Conservation (phyloP, 2,797 vertebrate genomes). For the Acanthurus lineatus region DNA sequence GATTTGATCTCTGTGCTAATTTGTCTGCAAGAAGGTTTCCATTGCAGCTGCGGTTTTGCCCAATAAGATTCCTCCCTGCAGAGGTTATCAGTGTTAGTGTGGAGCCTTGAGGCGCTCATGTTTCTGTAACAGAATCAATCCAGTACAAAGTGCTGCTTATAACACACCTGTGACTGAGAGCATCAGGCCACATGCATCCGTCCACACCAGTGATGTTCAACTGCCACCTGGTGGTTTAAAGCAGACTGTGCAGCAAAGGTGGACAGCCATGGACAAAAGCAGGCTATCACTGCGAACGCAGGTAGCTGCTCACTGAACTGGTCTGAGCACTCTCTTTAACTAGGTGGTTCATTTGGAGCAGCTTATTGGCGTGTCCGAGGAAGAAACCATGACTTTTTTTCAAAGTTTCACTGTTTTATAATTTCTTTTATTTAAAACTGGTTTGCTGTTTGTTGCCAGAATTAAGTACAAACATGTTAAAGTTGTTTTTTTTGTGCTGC, state of each 20-base stretch:
- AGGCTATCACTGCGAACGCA: background rate
- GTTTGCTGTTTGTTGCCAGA: no score
- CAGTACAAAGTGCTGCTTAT: background rate
- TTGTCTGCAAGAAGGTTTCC: no score
- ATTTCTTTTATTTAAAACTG: no score
- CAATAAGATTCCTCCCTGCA: background rate
- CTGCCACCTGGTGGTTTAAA: slow-evolving; percentile 69
- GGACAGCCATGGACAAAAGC: fast-evolving
- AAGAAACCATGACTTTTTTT: no score
- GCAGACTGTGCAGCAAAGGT: background rate
- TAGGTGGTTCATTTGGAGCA: no score
- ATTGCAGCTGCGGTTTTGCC: background rate
- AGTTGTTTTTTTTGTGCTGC: no score
- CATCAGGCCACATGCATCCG: background rate
- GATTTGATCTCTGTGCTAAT: background rate
- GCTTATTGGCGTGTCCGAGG: no score
- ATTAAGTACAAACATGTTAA: no score
- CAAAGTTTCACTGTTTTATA: no score
- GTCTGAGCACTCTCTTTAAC: no score
- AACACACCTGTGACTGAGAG: slow-evolving; percentile 3
- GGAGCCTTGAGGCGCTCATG: background rate
- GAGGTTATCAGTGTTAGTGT: background rate
- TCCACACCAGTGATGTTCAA: background rate
- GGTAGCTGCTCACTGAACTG: background rate
- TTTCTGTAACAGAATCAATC: slow-evolving; percentile 7